phyloP scores from a whole-genome alignment of 2,113 vertebrate species.

The Rhinolophus ferrumequinum region DNA sequence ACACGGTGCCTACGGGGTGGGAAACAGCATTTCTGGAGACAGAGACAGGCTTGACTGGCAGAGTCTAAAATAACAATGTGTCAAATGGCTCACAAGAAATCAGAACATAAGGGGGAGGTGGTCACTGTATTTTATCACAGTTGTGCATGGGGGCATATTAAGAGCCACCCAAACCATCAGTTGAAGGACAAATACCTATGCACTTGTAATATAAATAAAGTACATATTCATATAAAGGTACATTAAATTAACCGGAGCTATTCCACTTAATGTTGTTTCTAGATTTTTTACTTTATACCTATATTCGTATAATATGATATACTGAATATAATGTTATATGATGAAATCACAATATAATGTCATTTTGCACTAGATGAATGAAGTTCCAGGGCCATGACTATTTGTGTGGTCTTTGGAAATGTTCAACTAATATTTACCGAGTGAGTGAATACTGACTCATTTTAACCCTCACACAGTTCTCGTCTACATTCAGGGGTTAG shows the following conservation, averaged over 20 bases:
- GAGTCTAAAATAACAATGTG: conserved; percentile 38
- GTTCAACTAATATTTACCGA: background rate
- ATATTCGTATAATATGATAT: background rate
- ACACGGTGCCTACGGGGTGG: background rate
- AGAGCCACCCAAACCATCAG: background rate
- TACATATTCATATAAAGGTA: background rate
- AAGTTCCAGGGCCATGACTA: background rate
- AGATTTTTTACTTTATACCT: background rate
- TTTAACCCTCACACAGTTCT: background rate
- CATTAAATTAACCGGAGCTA: conserved; percentile 15
- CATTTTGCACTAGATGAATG: background rate
- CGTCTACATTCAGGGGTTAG: background rate
- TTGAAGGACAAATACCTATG: background rate
- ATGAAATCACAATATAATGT: background rate
- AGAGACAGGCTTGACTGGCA: conserved; percentile 1
- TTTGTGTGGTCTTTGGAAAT: background rate
- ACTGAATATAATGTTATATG: background rate
- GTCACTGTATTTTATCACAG: conserved; percentile 60
- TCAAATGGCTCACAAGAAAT: conserved; percentile 31
- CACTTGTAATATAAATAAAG: conserved; percentile 16
- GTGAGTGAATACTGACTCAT: background rate
- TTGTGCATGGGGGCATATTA: background rate
- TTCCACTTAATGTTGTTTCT: background rate
- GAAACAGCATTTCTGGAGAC: background rate
- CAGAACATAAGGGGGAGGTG: conserved; percentile 42